Percentiles rank a stretch among this genome's conserved stretches.
These are phyloP conservation scores for Syngnathoides biaculeatus DNA, from an alignment of 2,113 vertebrate species.

Conservation along the genomic window DNA sequence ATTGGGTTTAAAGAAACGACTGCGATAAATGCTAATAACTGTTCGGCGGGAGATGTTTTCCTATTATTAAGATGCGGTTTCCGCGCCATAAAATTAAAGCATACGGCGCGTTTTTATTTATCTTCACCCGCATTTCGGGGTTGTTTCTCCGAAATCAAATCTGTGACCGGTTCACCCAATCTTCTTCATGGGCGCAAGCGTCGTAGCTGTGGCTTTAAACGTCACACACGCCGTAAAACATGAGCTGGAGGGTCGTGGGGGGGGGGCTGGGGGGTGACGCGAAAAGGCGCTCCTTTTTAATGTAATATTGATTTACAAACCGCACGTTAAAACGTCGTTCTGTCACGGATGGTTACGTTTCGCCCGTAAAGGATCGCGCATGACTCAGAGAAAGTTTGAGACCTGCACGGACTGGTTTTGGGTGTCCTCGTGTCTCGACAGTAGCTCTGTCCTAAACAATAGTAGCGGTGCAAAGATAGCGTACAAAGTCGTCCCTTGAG, in stretches of 20 bases:
- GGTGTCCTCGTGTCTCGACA: constrained; percentile 60
- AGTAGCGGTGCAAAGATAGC: background rate
- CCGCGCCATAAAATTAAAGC: background rate
- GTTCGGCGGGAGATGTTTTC: constrained; percentile 26
- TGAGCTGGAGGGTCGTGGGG: constrained; percentile 65
- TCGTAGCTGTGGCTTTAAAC: constrained; percentile 43
- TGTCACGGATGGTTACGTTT: constrained; percentile 52
- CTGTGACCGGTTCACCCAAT: constrained; percentile 29
- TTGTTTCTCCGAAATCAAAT: constrained; percentile 37
- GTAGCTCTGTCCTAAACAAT: constrained; percentile 23
- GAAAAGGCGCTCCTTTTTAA: constrained; percentile 63
- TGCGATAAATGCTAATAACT: constrained; percentile 36
- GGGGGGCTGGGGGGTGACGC: too few relatives aligned
- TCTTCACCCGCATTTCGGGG: background rate
- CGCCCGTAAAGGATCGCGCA: constrained; percentile 37
- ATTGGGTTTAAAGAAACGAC: constrained; percentile 56
- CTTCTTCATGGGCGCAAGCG: constrained; percentile 47
- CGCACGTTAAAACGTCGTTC: constrained; percentile 52
- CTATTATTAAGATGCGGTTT: background rate
- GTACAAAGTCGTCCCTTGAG: background rate
- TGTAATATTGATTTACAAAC: constrained; percentile 72
- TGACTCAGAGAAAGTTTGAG: constrained; percentile 28
- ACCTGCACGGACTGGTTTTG: constrained; percentile 46
- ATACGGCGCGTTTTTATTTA: background rate
- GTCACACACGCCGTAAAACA: constrained; percentile 59